Evolutionary conservation across 2,888 invertebrate species (phyloP), one percentile per base, ranked within the genome.

Genomic region (Apamea sordens): DNA sequence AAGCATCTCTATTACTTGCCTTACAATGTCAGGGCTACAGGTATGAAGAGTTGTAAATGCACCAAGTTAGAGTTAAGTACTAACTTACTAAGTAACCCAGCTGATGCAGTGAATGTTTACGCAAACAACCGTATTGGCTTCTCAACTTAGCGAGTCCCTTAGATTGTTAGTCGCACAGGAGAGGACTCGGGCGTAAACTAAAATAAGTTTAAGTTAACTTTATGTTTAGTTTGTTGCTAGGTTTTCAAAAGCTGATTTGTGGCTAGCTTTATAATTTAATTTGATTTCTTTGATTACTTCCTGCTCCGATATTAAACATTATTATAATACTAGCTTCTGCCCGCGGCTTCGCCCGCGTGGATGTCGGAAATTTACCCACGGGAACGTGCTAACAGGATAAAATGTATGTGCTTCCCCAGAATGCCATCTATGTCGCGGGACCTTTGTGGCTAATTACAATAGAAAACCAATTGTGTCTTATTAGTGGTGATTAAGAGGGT

Each of bases 51-150:
- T 75, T 71, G 65, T 77, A 75, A 75, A 76, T 69, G 28, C 50
- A 73, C 75, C 64, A 64, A 85, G 77, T 80, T 69, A 61, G 50
- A 80, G 24, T 69, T 79, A 84, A 84, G 68, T 61, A 84, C 76
- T 71, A 84, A 83, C 82, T 84, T 72, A 83, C 77, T 69, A 81
- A 85, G 86, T 84, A 77, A 83, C 88, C 74, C 93, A 93, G 92
- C 92, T 93, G 93, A 93, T 92, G 90, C 86, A 89, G 91, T 89
- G 82, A 90, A 89, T 92, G 92, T 93, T 94, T 94, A 94, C 94
- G 93, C 94, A 94, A 95, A 94, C 93, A 93, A 94, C 93, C 93
- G 93, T 94, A 93, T 93, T 93, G 92, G 92, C 93, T 92, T 93
- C 93, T 92, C 92, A 90, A 93, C 93, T 94, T 92, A 93, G 92